Evolutionary conservation across 2,888 invertebrate genomes (phyloP), one percentile per base, ranked within the genome.

Genomic region (Gisinianus flammeolus): DNA sequence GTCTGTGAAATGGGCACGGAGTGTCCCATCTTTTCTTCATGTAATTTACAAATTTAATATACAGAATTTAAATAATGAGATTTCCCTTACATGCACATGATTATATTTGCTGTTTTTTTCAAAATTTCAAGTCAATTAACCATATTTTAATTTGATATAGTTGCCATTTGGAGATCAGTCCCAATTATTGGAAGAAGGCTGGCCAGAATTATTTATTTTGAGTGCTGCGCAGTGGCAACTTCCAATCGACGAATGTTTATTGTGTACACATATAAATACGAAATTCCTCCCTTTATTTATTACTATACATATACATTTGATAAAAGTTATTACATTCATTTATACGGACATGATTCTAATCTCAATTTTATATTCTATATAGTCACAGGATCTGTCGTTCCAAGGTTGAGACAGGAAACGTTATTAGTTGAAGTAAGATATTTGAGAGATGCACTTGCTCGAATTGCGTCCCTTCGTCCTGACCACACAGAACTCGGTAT

Each of bases 401-500:
- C 90, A 28, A 85, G 87, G 30, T 88, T 90, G 80, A 85, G 90
- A 86, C 91, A 90, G 82, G 87, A 87, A 85, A 85, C 86, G 81
- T 86, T 90, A 66, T 86, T 91, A 87, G 89, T 90, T 85, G 88
- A 91, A 85, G 89, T 90, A 81, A 85, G 91, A 86, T 87, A 89
- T 87, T 85, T 95, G 78, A 89, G 91, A 62, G 91, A 91, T 83
- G 88, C 93, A 0, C 88, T 93, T 74, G 89, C 90, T 35, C 90
- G 92, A 84, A 91, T 94, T 85, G 89, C 90, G 8, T 87, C 90
- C 10, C 88, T 92, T 75, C 88, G 91, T 81, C 90, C 94, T 24
- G 95, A 96, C 86, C 92, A 93, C 86, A 92, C 93, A 0, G 95
- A 96, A 86, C 93, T 92, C n/a, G n/a, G n/a, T n/a, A n/a, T n/a